Base-by-base conservation (phyloP, 2,888 invertebrate species). In the Adelognathus sp. region DNA sequence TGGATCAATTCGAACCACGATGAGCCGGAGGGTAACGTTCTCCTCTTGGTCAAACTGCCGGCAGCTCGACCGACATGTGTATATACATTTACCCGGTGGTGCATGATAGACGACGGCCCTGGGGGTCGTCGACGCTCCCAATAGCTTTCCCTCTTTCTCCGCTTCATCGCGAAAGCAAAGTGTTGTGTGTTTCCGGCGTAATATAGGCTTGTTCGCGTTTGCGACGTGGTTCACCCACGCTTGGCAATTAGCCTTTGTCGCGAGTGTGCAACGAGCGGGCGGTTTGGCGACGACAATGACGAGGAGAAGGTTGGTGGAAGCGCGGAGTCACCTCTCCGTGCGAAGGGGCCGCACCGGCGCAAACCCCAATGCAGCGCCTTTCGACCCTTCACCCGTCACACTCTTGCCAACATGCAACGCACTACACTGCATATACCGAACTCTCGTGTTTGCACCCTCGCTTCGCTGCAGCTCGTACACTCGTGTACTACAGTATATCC, bases 191-290 rank as follows among this genome's bases (percentile, higher is more conserved):
- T 88, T 87, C 85, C 85, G 84, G 82, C 86, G 86, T 89, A 90
- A 90, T 89, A 90, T 89, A 84, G 88, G 88, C 88, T 89, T 89
- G 90, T 90, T 85, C 86, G 81, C 86, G 87, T 83, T 87, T 85
- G 85, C 86, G 78, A 85, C 85, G 85, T 82, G 84, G 85, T 85
- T 87, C 86, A 81, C 83, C 83, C 86, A 86, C 87, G 87, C 87
- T 87, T 88, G 85, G 89, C 90, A 91, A 90, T 90, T 90, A 91
- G 89, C 90, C 90, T 91, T 90, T 90, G 90, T 89, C 88, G 88
- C 72, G 72, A 72, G 72, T 67, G 72, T 79, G 74, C 74, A 79
- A 71, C 78, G 74, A 71, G 70, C 60, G 69, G 50, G 27, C 50
- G 69, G 63, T 69, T 50, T 64, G 69, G 63, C 16, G 36, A 58